phyloP scores from a whole-genome alignment of 1,140 invertebrate genomes.

The Schlechtendalia chinensis region DNA sequence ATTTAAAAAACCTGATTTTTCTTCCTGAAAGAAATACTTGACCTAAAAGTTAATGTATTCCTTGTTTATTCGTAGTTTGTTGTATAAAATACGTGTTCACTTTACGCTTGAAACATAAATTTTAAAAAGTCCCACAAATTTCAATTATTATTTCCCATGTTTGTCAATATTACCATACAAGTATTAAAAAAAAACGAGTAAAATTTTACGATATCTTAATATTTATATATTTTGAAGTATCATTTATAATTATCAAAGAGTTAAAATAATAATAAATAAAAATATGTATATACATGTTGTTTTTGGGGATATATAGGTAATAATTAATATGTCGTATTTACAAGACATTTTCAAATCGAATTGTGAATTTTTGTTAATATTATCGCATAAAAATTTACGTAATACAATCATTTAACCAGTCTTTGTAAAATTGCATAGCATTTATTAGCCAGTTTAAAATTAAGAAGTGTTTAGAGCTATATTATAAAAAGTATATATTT shows the following conservation, averaged over 20 bases:
- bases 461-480: no score
- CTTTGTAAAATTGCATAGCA: no score
- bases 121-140: slow-evolving; percentile 24
- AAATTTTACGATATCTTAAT: neutral
- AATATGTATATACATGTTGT: no score
- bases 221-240: neutral
- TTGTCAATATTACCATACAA: neutral
- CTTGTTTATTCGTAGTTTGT: slow-evolving; percentile 12
- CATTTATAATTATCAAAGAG: neutral
- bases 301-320: no score
- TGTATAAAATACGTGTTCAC: slow-evolving; percentile 12
- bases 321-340: no score
- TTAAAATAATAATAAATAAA: neutral
- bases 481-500: no score
- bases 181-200: neutral
- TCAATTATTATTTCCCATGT: slow-evolving; percentile 20
- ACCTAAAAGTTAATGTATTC: slow-evolving; percentile 33
- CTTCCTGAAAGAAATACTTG: neutral
- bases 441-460: no score
- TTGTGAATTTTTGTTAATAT: no score
- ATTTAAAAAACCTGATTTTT: neutral
- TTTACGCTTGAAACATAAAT: slow-evolving; percentile 18
- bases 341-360: no score
- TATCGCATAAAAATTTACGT: no score
- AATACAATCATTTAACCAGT: no score